A percentile compares a stretch with the other conserved stretches of the same genome.
phyloP scores from a whole-genome alignment of 2,113 vertebrate species.

The Lagopus muta region DNA sequence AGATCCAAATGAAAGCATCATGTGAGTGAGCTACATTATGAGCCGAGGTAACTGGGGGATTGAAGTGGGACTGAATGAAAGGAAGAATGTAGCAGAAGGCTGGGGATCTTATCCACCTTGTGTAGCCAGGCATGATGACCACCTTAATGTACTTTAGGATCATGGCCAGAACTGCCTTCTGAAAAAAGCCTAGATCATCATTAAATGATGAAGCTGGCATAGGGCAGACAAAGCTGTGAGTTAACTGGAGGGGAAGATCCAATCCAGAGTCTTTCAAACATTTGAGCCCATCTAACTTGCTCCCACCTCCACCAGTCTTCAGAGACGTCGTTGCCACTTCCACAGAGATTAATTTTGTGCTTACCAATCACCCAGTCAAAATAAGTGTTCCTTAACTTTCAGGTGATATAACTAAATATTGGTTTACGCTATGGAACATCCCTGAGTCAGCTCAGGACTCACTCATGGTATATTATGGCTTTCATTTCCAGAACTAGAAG shows the following conservation, averaged over 20 bases:
- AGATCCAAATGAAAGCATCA: neutral
- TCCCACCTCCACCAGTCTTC: neutral
- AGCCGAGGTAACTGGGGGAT: neutral
- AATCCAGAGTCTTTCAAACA: neutral
- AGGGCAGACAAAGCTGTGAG: neutral
- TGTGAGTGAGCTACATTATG: neutral
- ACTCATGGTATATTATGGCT: fast-evolving
- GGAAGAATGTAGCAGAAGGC: neutral
- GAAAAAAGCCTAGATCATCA: neutral
- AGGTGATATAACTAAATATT: neutral
- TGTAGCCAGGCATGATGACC: neutral
- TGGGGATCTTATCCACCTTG: neutral
- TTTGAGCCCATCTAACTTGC: neutral
- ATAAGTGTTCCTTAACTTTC: neutral
- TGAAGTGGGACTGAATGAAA: neutral
- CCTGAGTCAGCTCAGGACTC: neutral
- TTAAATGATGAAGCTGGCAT: neutral
- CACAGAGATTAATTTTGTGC: neutral
- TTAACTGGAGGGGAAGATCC: neutral
- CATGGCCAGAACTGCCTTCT: neutral
- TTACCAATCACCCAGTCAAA: neutral
- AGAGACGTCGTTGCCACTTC: neutral
- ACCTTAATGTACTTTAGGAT: neutral
- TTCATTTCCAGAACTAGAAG: neutral
- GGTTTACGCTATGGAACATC: fast-evolving